phyloP scores from a whole-genome alignment of 2,113 vertebrate genomes.

The Nothobranchius kuhntae region DNA sequence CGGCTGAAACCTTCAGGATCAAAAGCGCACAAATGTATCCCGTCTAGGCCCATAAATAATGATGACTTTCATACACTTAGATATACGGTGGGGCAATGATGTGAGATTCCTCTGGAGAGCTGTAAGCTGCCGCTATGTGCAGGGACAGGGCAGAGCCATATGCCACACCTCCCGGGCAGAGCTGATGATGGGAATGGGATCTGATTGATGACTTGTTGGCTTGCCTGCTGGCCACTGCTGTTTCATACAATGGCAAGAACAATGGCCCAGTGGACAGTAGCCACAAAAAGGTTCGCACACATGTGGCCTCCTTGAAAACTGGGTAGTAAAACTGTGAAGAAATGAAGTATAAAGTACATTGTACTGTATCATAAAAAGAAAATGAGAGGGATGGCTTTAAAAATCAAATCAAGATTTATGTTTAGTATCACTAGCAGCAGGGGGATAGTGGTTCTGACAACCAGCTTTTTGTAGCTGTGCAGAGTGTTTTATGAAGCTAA shows the following conservation, averaged over 20 bases:
- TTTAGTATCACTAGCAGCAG: background rate
- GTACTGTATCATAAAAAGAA: constrained; percentile 10
- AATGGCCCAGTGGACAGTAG: constrained; percentile 50
- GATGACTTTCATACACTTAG: constrained; percentile 56
- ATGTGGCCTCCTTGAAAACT: constrained; percentile 26
- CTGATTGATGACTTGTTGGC: constrained; percentile 70
- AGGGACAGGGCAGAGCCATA: constrained; percentile 48
- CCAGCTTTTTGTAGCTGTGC: background rate
- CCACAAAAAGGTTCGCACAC: constrained; percentile 40
- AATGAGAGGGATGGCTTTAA: constrained; percentile 11
- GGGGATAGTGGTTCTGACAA: background rate
- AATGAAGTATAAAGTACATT: too few relatives aligned
- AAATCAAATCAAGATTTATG: constrained; percentile 3
- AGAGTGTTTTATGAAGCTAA: too few relatives aligned
- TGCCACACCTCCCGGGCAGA: constrained; percentile 63
- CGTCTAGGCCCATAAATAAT: constrained; percentile 63
- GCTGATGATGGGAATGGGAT: constrained; percentile 51
- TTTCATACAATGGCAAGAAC: constrained; percentile 53
- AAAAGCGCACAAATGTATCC: constrained; percentile 62
- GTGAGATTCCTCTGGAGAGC: constrained; percentile 67
- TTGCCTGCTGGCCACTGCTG: constrained; percentile 56
- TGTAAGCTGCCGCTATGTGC: constrained; percentile 70
- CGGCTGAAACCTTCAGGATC: constrained; percentile 45
- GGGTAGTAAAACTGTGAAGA: constrained; percentile 29
- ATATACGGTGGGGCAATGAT: constrained; percentile 69